Base-by-base conservation (phyloP, 1,140 invertebrate species). In the Listronotus bonariensis region DNA sequence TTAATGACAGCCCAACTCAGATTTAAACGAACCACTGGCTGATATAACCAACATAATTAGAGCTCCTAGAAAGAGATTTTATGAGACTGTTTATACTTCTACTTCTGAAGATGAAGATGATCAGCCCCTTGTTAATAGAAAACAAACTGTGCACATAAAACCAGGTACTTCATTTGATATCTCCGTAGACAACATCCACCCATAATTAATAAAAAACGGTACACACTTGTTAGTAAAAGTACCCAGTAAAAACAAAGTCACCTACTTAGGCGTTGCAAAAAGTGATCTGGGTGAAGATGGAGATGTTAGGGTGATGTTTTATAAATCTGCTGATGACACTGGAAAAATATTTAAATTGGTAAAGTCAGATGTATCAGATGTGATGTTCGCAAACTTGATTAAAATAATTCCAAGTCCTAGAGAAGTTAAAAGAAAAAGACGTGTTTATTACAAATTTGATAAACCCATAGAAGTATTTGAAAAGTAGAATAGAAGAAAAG, bases 361-460 rank as follows among this genome's bases (percentile, higher is more conserved):
- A 42, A 15, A 42, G 12, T 12, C 41, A 42, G 41, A 42, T 42
- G 41, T 42, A n/a, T 42, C 41, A 42, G 12, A 42, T 15, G 41
- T 42, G 41, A 42, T 42, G 41, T 42, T 42, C 41, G 41, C 6
- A 42, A 42, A 42, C 12, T 42, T 42, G 41, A n/a, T n/a, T n/a
- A n/a, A n/a, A n/a, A n/a, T n/a, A n/a, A n/a, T 12, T 42, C 6
- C 12, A 42, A 42, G 6, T 42, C 41, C 41, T 42, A 42, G 12
- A 12, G 12, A 42, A 42, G 41, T 42, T 12, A 42, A 42, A 42
- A 42, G 41, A 42, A 12, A 12, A 42, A 42, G 41, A 42, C 41
- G 41, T 6, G 41, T 42, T n/a, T 42, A 42, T 42, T 42, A 42
- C 41, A 15, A 42, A 42, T 42, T 42, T 42, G 41, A 42, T 42